A percentile compares a stretch with the other conserved stretches of the same genome.
Evolutionary conservation across 2,888 invertebrate species (phyloP).

Genomic region (Gymnocheta viridis): DNA sequence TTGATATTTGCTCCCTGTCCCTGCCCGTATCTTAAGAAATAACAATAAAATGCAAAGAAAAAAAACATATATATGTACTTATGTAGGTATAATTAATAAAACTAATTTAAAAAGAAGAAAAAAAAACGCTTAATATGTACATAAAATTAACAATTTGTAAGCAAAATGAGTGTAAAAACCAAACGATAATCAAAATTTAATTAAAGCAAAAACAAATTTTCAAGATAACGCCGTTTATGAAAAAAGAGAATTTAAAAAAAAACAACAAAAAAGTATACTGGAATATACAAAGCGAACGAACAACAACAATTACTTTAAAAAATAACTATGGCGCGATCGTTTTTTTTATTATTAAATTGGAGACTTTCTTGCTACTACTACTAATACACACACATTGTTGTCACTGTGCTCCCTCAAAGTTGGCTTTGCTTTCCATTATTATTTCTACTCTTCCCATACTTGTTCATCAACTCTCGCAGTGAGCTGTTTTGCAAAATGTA

Average conservation of each 20-base stretch:
- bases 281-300: slow-evolving; percentile 35
- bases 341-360: slow-evolving; percentile 53
- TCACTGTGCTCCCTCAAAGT: slow-evolving; percentile 34
- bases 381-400: not conserved
- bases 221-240: slow-evolving; percentile 61
- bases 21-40: not conserved
- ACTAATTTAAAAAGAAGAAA: not conserved
- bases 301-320: slow-evolving; percentile 33
- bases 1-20: not conserved
- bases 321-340: slow-evolving; percentile 66
- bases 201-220: slow-evolving; percentile 38
- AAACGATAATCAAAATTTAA: slow-evolving; percentile 19
- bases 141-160: slow-evolving; percentile 34
- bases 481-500: slow-evolving; percentile 48
- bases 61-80: too few relatives aligned
- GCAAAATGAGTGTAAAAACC: slow-evolving; percentile 16
- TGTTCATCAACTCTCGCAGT: slow-evolving; percentile 21
- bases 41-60: not conserved
- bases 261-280: slow-evolving; percentile 44
- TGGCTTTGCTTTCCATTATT: slow-evolving; percentile 48
- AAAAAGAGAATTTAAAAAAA: not conserved
- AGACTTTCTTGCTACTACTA: slow-evolving; percentile 40
- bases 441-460: slow-evolving; percentile 15
- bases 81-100: not conserved
- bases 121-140: slow-evolving; percentile 42